Evolutionary conservation across 2,113 vertebrate genomes (phyloP).

Genomic region (Passer montanus): DNA sequence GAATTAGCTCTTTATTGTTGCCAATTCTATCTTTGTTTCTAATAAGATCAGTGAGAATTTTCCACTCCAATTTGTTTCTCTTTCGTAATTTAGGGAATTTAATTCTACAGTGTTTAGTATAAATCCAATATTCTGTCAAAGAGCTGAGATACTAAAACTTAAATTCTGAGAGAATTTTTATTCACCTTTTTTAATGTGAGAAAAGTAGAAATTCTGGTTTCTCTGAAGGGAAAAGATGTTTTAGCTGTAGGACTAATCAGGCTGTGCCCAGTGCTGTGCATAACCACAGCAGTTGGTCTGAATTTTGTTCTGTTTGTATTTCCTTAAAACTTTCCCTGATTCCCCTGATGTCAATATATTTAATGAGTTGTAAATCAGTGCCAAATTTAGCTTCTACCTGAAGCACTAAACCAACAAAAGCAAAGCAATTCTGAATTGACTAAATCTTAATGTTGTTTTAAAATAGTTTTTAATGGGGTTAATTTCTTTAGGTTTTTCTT

Average conservation of each 20-base stretch:
- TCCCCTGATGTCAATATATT: constrained; percentile 48
- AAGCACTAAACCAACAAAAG: constrained; percentile 53
- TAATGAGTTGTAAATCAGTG: constrained; percentile 54
- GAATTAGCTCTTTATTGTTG: background rate
- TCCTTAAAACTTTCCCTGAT: background rate
- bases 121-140: background rate
- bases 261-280: background rate
- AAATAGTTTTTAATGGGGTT: constrained; percentile 60
- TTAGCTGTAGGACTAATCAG: background rate
- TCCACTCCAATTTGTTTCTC: background rate
- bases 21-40: background rate
- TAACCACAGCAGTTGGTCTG: background rate
- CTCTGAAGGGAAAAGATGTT: background rate
- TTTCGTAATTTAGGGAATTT: background rate
- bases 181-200: background rate
- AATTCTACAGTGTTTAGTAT: background rate
- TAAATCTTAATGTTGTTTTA: constrained; percentile 68
- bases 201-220: background rate
- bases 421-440: constrained; percentile 49
- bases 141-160: background rate
- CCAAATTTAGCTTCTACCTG: constrained; percentile 58
- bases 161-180: background rate
- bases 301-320: constrained; percentile 17
- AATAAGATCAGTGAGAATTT: background rate
- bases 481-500: constrained; percentile 61